These are phyloP conservation scores for Desmophyllum pertusum DNA, from an alignment of 92 coral and sea anemone genomes.

Conservation along the genomic window DNA sequence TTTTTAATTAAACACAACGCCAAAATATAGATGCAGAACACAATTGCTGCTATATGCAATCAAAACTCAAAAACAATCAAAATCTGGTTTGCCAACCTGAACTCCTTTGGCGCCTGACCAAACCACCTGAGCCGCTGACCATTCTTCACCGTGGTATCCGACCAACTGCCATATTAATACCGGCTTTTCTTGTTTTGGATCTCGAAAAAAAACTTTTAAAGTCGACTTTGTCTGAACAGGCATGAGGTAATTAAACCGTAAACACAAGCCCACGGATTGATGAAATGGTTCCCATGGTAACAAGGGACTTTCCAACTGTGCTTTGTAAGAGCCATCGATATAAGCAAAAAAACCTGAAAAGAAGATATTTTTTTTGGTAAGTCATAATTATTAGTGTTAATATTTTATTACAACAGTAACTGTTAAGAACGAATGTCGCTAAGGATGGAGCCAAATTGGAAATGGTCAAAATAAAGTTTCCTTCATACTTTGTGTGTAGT, in stretches of 20 bases:
- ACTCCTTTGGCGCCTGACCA: background rate
- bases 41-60: background rate
- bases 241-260: slow-evolving; percentile 30
- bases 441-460: no score
- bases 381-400: no score
- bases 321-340: slow-evolving; percentile 12
- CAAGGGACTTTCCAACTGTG: background rate
- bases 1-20: no score
- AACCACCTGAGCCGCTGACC: slow-evolving; percentile 36
- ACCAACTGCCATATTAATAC: slow-evolving; percentile 12
- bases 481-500: no score
- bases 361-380: no score
- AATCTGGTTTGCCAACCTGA: slow-evolving; percentile 11
- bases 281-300: slow-evolving; percentile 31
- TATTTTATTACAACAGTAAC: no score
- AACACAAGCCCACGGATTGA: slow-evolving; percentile 22
- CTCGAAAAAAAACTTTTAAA: slow-evolving; percentile 9
- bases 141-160: slow-evolving; percentile 31
- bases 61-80: background rate
- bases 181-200: background rate
- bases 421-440: no score
- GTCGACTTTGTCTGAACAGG: background rate
- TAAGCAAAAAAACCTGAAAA: slow-evolving; percentile 24
- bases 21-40: no score
- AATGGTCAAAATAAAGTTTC: no score